Conservation (phyloP, 2,113 vertebrate genomes). For the Alethe diademata region DNA sequence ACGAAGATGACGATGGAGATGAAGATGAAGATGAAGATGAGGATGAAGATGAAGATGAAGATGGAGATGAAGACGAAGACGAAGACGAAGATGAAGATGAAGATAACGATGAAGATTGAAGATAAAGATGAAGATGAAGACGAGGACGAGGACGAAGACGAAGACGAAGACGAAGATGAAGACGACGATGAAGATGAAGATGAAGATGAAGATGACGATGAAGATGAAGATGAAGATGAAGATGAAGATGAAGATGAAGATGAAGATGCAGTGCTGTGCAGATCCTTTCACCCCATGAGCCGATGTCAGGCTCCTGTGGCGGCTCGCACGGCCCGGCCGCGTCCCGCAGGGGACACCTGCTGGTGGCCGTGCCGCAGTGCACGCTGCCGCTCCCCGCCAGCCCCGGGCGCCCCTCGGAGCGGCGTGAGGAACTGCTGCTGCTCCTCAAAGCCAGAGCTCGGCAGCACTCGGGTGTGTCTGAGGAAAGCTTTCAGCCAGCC, state of each 20-base stretch:
- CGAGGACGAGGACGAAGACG: background rate
- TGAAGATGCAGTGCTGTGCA: background rate
- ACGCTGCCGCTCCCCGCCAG: background rate
- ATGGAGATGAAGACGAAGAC: background rate
- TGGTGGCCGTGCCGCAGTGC: background rate
- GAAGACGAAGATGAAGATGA: background rate
- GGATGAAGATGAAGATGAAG: background rate
- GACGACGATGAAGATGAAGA: background rate
- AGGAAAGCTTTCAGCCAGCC: background rate
- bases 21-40: background rate
- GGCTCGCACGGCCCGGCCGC: background rate
- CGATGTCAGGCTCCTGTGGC: too few species aligned
- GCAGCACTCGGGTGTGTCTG: rapidly evolving
- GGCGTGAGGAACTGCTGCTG: background rate
- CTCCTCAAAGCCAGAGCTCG: background rate
- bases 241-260: background rate
- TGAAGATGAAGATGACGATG: background rate
- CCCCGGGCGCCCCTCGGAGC: background rate
- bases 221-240: background rate
- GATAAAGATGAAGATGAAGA: background rate
- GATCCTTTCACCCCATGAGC: background rate
- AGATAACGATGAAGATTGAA: background rate
- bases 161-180: background rate
- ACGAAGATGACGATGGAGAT: background rate
- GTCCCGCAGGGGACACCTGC: background rate